Conservation (phyloP, 2,113 vertebrate genomes). For the Pluvialis apricaria region DNA sequence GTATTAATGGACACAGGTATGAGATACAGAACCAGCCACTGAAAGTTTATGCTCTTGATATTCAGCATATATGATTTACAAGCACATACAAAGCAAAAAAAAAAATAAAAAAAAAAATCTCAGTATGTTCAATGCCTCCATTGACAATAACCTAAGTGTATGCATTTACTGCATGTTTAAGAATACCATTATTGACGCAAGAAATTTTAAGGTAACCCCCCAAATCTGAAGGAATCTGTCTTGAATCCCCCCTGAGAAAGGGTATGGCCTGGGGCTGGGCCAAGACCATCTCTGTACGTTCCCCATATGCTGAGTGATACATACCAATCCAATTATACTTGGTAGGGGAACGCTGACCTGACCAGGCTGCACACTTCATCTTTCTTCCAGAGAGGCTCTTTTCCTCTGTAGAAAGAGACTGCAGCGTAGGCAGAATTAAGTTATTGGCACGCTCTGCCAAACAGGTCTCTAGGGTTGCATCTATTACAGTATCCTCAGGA, state of each 20-base stretch:
- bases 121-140: background rate
- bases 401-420: background rate
- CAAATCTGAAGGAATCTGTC: background rate
- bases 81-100: background rate
- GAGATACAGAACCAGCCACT: background rate
- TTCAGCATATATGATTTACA: background rate
- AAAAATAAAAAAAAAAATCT: background rate
- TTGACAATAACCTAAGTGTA: background rate
- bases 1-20: background rate
- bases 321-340: background rate
- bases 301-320: background rate
- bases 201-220: background rate
- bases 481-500: background rate
- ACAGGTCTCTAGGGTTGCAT: background rate
- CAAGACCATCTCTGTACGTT: background rate
- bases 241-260: background rate
- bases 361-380: background rate
- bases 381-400: background rate
- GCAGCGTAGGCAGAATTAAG: background rate
- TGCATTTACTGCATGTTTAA: background rate
- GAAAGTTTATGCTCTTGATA: background rate
- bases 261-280: background rate
- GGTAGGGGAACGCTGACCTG: background rate
- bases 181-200: background rate
- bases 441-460: background rate